A percentile compares a stretch with the other conserved stretches of the same genome.
Evolutionary conservation across 2,797 vertebrate genomes (phyloP).

Genomic region (Scleropages formosus): DNA sequence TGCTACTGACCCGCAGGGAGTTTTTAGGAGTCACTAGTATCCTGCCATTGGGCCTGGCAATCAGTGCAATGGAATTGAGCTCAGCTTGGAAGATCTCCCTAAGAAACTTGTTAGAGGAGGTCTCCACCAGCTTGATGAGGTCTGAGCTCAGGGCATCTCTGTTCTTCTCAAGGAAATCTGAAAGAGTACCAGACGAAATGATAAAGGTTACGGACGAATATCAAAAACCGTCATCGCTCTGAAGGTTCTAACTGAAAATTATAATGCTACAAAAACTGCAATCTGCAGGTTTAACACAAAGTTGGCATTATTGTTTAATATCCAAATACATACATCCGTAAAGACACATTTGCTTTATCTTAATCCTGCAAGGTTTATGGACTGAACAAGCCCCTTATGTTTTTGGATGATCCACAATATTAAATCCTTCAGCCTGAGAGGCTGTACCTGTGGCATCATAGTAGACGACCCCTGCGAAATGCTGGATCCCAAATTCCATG

Average conservation of each 20-base stretch:
- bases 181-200: slow-evolving; percentile 13
- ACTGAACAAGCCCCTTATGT: background rate
- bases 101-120: slow-evolving; percentile 85
- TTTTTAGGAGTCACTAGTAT: slow-evolving; percentile 58
- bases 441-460: slow-evolving; percentile 86
- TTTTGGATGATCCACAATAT: background rate
- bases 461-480: slow-evolving; percentile 88
- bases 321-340: background rate
- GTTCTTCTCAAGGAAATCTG: slow-evolving; percentile 96
- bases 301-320: background rate
- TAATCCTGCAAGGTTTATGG: background rate
- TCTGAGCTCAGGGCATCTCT: slow-evolving; percentile 83
- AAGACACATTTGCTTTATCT: background rate
- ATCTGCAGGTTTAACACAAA: no score
- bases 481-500: slow-evolving; percentile 82
- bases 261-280: background rate
- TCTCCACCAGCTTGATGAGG: slow-evolving; percentile 78
- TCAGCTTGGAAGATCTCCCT: slow-evolving; percentile 73
- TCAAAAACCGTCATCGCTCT: background rate
- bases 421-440: no score
- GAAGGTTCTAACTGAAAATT: background rate
- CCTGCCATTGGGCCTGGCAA: slow-evolving; percentile 46
- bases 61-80: slow-evolving; percentile 46
- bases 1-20: slow-evolving; percentile 53
- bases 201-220: background rate